Percentiles rank a stretch among this genome's conserved stretches.
These are phyloP conservation scores for Perizoma flavofasciatum DNA, from an alignment of 2,888 invertebrate genomes.

Conservation along the genomic window DNA sequence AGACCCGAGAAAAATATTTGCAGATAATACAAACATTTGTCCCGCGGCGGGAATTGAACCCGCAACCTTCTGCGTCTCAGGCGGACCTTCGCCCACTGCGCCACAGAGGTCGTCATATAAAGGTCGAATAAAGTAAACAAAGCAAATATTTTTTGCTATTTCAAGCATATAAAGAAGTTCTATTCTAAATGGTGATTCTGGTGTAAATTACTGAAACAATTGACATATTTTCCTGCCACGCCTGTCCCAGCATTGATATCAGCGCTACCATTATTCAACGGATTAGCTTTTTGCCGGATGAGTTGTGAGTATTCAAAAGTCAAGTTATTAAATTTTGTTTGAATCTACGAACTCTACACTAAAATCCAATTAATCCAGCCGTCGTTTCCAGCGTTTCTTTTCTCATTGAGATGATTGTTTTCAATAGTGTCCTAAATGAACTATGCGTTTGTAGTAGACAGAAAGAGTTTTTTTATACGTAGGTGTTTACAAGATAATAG, in stretches of 20 bases:
- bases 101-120: too few species aligned
- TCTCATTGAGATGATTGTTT: constrained; percentile 1
- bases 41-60: too few species aligned
- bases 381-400: not conserved
- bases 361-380: constrained; percentile 41
- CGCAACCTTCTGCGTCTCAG: too few species aligned
- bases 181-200: not conserved
- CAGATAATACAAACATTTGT: too few species aligned
- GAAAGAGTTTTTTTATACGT: too few species aligned
- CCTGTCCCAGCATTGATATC: constrained; percentile 76
- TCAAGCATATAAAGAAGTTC: too few species aligned
- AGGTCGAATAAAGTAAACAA: too few species aligned
- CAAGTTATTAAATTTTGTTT: constrained; percentile 74
- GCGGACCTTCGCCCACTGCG: too few species aligned
- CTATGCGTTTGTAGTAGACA: too few species aligned
- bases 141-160: not conserved
- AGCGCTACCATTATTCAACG: constrained; percentile 79
- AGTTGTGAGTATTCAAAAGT: constrained; percentile 78
- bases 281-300: constrained; percentile 80
- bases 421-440: too few species aligned
- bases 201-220: constrained; percentile 21
- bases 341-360: constrained; percentile 55
- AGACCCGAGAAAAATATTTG: too few species aligned
- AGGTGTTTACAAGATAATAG: too few species aligned
- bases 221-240: constrained; percentile 71